Percentiles rank a stretch among this genome's conserved stretches.
These are phyloP conservation scores for Calephelis nemesis DNA, from an alignment of 1,140 invertebrate genomes.

Conservation along the genomic window DNA sequence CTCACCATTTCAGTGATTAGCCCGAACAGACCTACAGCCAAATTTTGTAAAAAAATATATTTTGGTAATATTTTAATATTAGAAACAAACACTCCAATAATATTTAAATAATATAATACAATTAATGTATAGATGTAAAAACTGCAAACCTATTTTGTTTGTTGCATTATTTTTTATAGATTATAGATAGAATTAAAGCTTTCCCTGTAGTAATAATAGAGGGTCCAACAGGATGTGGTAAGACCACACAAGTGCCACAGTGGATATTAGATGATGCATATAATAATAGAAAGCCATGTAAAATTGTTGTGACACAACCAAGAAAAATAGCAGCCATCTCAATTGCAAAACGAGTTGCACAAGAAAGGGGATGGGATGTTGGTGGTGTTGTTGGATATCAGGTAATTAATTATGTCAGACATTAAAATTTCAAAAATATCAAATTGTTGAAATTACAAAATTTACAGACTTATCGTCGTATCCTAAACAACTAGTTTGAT, in stretches of 20 bases:
- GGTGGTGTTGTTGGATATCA: constrained; percentile 92
- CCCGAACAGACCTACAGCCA: no score
- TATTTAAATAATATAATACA: background rate
- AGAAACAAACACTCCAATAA: no score
- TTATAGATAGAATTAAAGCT: constrained; percentile 51
- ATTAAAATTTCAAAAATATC: no score
- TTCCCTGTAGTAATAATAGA: constrained; percentile 84
- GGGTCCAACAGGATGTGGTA: constrained; percentile 90
- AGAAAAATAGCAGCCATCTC: constrained; percentile 91
- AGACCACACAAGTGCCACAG: constrained; percentile 92
- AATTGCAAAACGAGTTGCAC: constrained; percentile 87
- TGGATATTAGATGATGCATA: constrained; percentile 90
- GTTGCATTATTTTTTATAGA: constrained; percentile 38
- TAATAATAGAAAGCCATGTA: constrained; percentile 82
- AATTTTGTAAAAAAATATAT: no score
- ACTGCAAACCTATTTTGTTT: constrained; percentile 15
- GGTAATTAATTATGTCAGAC: constrained; percentile 60
- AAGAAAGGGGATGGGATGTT: constrained; percentile 88
- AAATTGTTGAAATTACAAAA: no score
- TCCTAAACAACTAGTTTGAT: no score
- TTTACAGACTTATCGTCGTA: no score
- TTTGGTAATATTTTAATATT: no score
- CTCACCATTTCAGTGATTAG: no score
- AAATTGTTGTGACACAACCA: constrained; percentile 94
- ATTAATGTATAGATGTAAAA: background rate